These are phyloP conservation scores for Drosophila repletoides DNA, from an alignment of 1,140 invertebrate species.

Conservation along the genomic window DNA sequence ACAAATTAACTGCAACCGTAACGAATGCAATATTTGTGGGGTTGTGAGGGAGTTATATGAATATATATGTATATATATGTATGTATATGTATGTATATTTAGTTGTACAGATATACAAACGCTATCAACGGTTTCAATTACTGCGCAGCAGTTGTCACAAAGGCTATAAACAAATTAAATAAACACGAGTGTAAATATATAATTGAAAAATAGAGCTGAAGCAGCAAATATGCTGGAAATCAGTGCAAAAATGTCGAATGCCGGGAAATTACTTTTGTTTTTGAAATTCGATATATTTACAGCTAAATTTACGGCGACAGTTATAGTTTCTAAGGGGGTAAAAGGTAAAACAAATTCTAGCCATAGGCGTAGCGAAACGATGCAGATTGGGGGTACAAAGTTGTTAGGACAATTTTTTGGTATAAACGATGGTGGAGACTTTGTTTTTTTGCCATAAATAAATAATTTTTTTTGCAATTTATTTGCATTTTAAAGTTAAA, in stretches of 20 bases:
- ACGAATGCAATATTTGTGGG: too few species aligned
- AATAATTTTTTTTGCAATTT: too few species aligned
- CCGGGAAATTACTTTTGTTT: neutral
- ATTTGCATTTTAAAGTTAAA: too few species aligned
- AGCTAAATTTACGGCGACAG: neutral
- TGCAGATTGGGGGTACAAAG: too few species aligned
- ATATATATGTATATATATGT: too few species aligned
- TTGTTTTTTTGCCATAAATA: too few species aligned
- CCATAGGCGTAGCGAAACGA: too few species aligned
- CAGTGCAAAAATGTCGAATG: neutral
- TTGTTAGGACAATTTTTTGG: too few species aligned
- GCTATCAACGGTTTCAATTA: conserved; percentile 16
- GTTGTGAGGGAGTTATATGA: too few species aligned
- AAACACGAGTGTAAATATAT: neutral
- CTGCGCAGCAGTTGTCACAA: conserved; percentile 33
- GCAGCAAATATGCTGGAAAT: conserved; percentile 8
- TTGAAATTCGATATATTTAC: neutral
- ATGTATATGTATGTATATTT: neutral
- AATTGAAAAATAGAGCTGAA: neutral
- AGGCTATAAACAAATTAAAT: neutral
- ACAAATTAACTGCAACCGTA: conserved; percentile 5
- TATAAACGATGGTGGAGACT: too few species aligned
- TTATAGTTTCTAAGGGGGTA: neutral
- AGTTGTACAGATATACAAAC: neutral
- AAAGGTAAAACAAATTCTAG: too few species aligned